These are phyloP conservation scores for Alosa alosa DNA, from an alignment of 2,113 vertebrate genomes.

Conservation along the genomic window DNA sequence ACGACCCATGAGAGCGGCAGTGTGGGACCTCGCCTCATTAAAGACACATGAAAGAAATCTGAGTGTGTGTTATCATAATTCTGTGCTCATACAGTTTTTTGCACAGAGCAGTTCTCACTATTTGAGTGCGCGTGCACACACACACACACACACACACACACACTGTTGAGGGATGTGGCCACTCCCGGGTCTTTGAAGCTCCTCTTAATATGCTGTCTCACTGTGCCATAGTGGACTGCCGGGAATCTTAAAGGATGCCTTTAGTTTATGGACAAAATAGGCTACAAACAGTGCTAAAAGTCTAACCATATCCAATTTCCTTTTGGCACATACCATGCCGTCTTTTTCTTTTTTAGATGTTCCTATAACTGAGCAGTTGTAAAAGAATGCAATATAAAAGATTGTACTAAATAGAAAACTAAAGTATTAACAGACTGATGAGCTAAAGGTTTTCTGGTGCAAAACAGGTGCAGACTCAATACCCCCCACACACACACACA, in stretches of 20 bases:
- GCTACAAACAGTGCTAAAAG: neutral
- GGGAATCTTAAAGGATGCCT: neutral
- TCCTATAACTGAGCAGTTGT: neutral
- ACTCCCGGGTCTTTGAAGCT: constrained; percentile 33
- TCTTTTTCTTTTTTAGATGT: neutral
- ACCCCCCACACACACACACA: neutral
- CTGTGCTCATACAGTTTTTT: constrained; percentile 72
- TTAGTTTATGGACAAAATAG: neutral
- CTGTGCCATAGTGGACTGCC: constrained; percentile 53
- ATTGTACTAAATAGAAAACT: neutral
- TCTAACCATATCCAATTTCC: neutral
- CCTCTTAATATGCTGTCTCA: constrained; percentile 63
- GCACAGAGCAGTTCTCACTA: constrained; percentile 56
- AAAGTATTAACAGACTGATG: neutral
- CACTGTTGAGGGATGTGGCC: constrained; percentile 25
- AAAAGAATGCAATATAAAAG: neutral
- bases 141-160: constrained; percentile 44
- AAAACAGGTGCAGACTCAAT: neutral
- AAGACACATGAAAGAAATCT: constrained; percentile 71
- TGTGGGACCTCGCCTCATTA: constrained; percentile 66
- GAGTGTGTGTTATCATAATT: constrained; percentile 71
- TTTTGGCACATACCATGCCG: neutral
- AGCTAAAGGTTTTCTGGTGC: neutral
- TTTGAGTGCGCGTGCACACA: constrained; percentile 44
- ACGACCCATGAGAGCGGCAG: constrained; percentile 53